Conservation (phyloP, 2,888 invertebrate genomes). For the Germaria angustata region DNA sequence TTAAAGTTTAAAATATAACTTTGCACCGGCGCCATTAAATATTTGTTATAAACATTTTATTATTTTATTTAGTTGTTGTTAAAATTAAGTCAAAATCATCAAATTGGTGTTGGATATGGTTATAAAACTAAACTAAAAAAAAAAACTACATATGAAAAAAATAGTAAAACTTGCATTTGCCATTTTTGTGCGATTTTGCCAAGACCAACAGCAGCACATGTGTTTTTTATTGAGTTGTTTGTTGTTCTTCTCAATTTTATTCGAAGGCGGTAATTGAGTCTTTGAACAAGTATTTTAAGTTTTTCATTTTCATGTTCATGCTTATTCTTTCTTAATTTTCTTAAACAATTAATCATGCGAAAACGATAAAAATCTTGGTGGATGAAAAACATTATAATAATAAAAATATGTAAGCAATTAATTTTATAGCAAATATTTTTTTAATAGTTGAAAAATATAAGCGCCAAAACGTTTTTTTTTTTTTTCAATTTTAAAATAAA, state of each 20-base stretch:
- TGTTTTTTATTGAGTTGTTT: conserved; percentile 5
- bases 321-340: neutral
- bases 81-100: conserved; percentile 57
- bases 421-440: too few species aligned
- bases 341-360: conserved; percentile 34
- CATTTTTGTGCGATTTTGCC: conserved; percentile 37
- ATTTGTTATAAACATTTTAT: conserved; percentile 42
- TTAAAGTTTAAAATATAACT: conserved; percentile 7
- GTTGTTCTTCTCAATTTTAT: conserved; percentile 11
- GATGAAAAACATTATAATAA: neutral
- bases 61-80: conserved; percentile 33
- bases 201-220: conserved; percentile 8
- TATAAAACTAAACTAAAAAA: conserved; percentile 11
- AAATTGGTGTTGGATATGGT: conserved; percentile 60
- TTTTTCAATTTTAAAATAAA: too few species aligned
- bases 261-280: conserved; percentile 48
- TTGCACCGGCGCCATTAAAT: conserved; percentile 63
- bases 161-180: conserved; percentile 41
- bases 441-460: too few species aligned
- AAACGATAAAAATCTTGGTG: conserved; percentile 15
- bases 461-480: too few species aligned
- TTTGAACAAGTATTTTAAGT: conserved; percentile 47
- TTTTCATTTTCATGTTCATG: conserved; percentile 11
- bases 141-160: neutral
- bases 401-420: conserved; percentile 27